These are phyloP conservation scores for Periophthalmus magnuspinnatus DNA, from an alignment of 2,797 vertebrate genomes.

Conservation along the genomic window DNA sequence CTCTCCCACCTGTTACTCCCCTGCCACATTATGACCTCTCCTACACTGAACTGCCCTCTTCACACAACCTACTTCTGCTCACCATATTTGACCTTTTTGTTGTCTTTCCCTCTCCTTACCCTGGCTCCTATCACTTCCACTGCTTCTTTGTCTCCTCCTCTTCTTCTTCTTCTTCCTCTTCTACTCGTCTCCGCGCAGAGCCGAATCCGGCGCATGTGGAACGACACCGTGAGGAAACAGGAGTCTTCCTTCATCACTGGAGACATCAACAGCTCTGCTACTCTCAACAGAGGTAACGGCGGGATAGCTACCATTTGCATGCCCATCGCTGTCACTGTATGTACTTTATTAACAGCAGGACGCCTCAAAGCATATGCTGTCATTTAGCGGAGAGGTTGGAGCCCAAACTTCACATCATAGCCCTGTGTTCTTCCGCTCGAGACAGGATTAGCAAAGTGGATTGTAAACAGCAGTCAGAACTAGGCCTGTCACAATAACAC, in stretches of 20 bases:
- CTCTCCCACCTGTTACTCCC: slow-evolving; percentile 39
- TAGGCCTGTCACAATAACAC: not conserved
- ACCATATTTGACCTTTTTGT: slow-evolving; percentile 37
- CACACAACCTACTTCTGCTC: slow-evolving; percentile 38
- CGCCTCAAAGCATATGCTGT: slow-evolving; percentile 41
- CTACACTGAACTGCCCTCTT: slow-evolving; percentile 57
- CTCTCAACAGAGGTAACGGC: slow-evolving; percentile 98
- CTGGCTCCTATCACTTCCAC: slow-evolving; percentile 7
- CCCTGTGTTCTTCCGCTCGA: slow-evolving; percentile 27
- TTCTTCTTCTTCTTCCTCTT: slow-evolving; percentile 15
- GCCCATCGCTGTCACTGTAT: slow-evolving; percentile 64
- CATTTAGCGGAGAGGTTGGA: slow-evolving; percentile 58
- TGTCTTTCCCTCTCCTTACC: slow-evolving; percentile 14
- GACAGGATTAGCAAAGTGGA: slow-evolving; percentile 31
- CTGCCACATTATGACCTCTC: slow-evolving; percentile 46
- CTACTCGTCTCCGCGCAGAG: slow-evolving; percentile 77
- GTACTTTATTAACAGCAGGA: slow-evolving; percentile 57
- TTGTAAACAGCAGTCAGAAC: slow-evolving; percentile 30
- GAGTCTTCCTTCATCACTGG: slow-evolving; percentile 99
- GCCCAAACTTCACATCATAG: slow-evolving; percentile 44
- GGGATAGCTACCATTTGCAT: slow-evolving; percentile 63
- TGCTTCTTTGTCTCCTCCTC: slow-evolving; percentile 7
- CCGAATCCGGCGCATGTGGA: slow-evolving; percentile 98
- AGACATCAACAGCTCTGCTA: slow-evolving; percentile 97
- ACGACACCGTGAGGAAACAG: slow-evolving; percentile 98